Evolutionary conservation across 2,888 invertebrate genomes (phyloP).

Genomic region (Eudemis profundana): DNA sequence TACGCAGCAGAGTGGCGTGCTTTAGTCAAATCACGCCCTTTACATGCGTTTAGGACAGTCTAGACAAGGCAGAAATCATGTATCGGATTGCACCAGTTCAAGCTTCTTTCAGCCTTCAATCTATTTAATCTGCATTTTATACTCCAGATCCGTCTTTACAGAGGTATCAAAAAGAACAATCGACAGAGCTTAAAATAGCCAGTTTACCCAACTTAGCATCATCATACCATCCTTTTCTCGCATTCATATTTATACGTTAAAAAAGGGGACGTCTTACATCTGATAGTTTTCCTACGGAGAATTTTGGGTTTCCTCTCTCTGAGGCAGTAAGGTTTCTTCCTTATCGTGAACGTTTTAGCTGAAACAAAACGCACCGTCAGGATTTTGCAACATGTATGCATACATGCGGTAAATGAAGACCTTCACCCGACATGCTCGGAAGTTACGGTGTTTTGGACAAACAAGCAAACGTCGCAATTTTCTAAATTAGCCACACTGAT

Average conservation of each 20-base stretch:
- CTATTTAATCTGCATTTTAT: too few relatives aligned
- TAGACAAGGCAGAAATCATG: too few relatives aligned
- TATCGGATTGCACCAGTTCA: too few relatives aligned
- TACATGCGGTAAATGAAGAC: not conserved
- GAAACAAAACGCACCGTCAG: slow-evolving; percentile 50
- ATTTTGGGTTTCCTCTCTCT: slow-evolving; percentile 82
- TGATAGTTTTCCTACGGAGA: slow-evolving; percentile 77
- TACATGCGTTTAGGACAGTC: too few relatives aligned
- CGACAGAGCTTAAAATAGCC: too few relatives aligned
- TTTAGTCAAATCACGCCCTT: too few relatives aligned
- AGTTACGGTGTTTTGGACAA: slow-evolving; percentile 3
- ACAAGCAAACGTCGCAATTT: not conserved
- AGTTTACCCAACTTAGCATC: not conserved
- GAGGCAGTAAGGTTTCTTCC: slow-evolving; percentile 80
- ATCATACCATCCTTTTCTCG: slow-evolving; percentile 18
- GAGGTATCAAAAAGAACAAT: too few relatives aligned
- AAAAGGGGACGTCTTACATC: slow-evolving; percentile 67
- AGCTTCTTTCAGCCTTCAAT: too few relatives aligned
- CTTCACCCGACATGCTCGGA: slow-evolving; percentile 32
- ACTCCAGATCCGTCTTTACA: too few relatives aligned
- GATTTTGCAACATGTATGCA: not conserved
- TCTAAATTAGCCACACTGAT: not conserved
- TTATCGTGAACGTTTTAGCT: slow-evolving; percentile 81
- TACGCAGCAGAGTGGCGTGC: too few relatives aligned
- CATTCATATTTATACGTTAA: slow-evolving; percentile 14